These are phyloP conservation scores for Colistium nudipinnis DNA, from an alignment of 2,113 vertebrate genomes.

Conservation along the genomic window DNA sequence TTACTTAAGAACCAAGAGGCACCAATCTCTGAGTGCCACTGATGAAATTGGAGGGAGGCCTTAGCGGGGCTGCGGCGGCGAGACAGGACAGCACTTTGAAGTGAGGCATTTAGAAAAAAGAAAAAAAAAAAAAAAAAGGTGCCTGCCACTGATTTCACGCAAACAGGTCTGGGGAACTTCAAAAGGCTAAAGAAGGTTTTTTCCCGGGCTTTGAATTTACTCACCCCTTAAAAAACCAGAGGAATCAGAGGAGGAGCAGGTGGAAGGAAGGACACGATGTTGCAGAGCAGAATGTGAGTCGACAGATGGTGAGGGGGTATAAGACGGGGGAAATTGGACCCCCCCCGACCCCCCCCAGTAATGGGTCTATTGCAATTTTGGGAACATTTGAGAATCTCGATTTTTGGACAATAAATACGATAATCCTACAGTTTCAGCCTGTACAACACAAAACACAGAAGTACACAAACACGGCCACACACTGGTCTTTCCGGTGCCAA, in stretches of 20 bases:
- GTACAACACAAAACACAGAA: not conserved
- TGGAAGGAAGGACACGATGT: slow-evolving; percentile 61
- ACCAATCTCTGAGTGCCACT: slow-evolving; percentile 46
- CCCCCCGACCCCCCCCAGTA: not conserved
- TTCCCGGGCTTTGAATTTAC: slow-evolving; percentile 72
- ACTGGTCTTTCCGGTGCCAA: too few relatives aligned
- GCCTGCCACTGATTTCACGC: slow-evolving; percentile 75
- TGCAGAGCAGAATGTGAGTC: slow-evolving; percentile 31
- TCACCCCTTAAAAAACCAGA: slow-evolving; percentile 47
- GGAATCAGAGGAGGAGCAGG: slow-evolving; percentile 47
- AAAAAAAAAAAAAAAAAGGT: slow-evolving; percentile 71
- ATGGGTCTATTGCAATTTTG: slow-evolving; percentile 7
- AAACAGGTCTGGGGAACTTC: slow-evolving; percentile 76
- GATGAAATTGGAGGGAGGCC: slow-evolving; percentile 59
- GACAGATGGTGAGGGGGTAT: slow-evolving; percentile 6
- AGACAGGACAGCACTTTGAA: slow-evolving; percentile 73
- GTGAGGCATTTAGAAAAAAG: slow-evolving; percentile 68
- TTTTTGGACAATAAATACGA: not conserved
- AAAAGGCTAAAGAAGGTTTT: slow-evolving; percentile 72
- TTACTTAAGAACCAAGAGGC: slow-evolving; percentile 54
- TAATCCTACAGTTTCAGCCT: not conserved
- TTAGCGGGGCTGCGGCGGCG: slow-evolving; percentile 43
- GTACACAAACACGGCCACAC: too few relatives aligned
- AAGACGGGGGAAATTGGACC: slow-evolving; percentile 1
- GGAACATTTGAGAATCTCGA: not conserved